Conservation (phyloP, 53 echinoderm and acorn worm genomes). For the Echinarachnius parma region DNA sequence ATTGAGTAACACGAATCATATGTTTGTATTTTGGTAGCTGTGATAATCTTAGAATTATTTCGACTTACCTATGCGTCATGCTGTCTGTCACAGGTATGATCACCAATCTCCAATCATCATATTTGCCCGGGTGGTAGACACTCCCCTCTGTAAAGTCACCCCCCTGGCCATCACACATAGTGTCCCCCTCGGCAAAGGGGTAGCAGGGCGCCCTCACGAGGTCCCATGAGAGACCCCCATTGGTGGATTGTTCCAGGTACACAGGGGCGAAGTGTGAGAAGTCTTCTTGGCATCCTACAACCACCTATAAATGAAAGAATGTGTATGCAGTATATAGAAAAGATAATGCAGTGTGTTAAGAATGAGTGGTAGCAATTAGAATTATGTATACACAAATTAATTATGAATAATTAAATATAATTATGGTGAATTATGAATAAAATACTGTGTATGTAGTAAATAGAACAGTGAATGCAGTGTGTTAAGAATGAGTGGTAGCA, state of each 20-base stretch:
- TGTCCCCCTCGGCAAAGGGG: constrained; percentile 64
- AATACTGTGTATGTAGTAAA: too few species aligned
- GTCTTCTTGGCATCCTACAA: constrained; percentile 68
- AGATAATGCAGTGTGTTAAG: neutral
- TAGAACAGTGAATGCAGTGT: too few species aligned
- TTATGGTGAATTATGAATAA: too few species aligned
- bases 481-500: too few species aligned
- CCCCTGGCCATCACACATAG: constrained; percentile 57
- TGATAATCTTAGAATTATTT: too few species aligned
- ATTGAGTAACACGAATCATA: neutral
- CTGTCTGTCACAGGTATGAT: constrained; percentile 5
- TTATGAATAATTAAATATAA: too few species aligned
- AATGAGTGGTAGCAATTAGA: neutral
- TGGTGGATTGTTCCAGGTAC: constrained; percentile 77
- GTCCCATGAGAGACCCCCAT: constrained; percentile 83
- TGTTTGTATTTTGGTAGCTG: too few species aligned
- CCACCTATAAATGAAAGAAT: constrained; percentile 53
- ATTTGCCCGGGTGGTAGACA: constrained; percentile 92
- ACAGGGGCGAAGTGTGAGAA: constrained; percentile 91
- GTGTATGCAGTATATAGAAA: too few species aligned
- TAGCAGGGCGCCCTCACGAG: constrained; percentile 71
- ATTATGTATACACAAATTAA: neutral
- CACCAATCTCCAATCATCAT: constrained; percentile 43
- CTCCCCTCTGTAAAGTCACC: constrained; percentile 67
- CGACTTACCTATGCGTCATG: constrained; percentile 28